These are phyloP conservation scores for Edolisoma coerulescens DNA, from an alignment of 2,113 vertebrate species.

Conservation along the genomic window DNA sequence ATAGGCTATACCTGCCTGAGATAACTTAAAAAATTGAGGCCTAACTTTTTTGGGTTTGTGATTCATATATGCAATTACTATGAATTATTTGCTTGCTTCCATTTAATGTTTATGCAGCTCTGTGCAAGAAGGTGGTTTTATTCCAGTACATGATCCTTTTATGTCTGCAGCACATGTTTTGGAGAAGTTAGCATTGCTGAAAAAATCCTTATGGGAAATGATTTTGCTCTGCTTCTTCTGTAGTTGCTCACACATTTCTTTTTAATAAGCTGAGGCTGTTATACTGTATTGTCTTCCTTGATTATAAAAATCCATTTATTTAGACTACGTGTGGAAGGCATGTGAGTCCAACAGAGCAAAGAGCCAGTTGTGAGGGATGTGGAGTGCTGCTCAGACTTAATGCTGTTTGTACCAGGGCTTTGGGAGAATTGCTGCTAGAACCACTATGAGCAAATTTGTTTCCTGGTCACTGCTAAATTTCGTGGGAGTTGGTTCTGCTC, in stretches of 20 bases:
- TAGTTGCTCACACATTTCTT: background rate
- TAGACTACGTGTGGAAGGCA: background rate
- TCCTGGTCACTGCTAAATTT: background rate
- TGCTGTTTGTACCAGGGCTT: background rate
- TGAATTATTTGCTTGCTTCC: background rate
- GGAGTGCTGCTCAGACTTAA: background rate
- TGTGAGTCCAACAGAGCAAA: background rate
- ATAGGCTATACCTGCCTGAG: background rate
- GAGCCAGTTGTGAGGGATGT: background rate
- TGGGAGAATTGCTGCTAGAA: background rate
- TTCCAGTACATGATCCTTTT: background rate
- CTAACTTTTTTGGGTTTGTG: background rate
- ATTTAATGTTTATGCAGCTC: background rate
- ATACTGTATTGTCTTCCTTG: background rate
- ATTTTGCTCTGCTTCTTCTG: background rate
- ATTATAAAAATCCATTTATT: background rate
- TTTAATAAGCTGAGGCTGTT: background rate
- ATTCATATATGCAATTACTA: background rate
- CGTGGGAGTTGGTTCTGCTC: fast-evolving
- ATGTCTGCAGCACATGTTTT: background rate
- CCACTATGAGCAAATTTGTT: background rate
- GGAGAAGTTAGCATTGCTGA: background rate
- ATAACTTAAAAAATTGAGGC: background rate
- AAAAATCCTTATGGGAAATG: background rate
- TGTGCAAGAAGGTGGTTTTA: background rate